Evolutionary conservation across 2,797 vertebrate genomes (phyloP).

Genomic region (Cryptoprocta ferox): DNA sequence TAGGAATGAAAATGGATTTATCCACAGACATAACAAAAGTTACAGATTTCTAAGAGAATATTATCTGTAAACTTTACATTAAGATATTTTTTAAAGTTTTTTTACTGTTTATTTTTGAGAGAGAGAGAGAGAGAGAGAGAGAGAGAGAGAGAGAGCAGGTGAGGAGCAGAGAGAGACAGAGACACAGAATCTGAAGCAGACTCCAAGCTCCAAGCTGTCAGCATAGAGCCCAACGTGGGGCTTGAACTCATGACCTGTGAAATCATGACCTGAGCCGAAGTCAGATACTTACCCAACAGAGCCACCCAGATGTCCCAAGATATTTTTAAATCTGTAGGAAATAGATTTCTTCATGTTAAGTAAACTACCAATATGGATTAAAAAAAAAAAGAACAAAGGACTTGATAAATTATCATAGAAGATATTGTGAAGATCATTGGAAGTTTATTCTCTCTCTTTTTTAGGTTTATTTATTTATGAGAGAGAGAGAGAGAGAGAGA

Average conservation of each 20-base stretch:
- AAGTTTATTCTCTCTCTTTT: not conserved
- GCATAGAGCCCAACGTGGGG: too few relatives aligned
- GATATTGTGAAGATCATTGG: not conserved
- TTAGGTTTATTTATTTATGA: too few relatives aligned
- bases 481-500: too few relatives aligned
- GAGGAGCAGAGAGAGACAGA: not conserved
- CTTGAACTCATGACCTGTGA: too few relatives aligned
- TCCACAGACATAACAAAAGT: not conserved
- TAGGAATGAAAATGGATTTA: slow-evolving; percentile 10
- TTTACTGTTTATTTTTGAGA: too few relatives aligned
- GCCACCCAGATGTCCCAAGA: not conserved
- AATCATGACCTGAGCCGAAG: too few relatives aligned
- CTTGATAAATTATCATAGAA: not conserved
- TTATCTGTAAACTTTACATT: not conserved
- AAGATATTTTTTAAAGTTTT: not conserved
- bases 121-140: too few relatives aligned
- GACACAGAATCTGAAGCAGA: too few relatives aligned
- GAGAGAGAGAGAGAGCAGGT: too few relatives aligned
- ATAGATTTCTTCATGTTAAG: not conserved
- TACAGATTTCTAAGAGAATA: not conserved
- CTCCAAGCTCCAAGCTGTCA: too few relatives aligned
- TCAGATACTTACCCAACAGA: too few relatives aligned
- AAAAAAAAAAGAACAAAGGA: not conserved
- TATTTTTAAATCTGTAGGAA: not conserved
- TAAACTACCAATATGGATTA: not conserved